Evolutionary conservation across 2,113 vertebrate species (phyloP), one percentile per base, ranked within the genome.

Genomic region (Ceratotherium simum): DNA sequence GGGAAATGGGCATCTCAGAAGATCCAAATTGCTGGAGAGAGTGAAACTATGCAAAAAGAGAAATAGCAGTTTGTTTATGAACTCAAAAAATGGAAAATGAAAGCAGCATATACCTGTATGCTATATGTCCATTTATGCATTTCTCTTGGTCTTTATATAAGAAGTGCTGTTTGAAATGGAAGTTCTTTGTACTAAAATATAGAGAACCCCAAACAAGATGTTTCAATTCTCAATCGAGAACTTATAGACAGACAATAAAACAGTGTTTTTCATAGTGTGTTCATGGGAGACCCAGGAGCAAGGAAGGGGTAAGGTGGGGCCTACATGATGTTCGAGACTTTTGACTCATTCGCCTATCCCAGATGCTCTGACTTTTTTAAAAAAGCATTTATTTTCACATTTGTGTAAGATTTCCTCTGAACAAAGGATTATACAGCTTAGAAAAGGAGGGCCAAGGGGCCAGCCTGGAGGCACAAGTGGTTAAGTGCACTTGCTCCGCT

Each of bases 381-480:
- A 56, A 83, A 69, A 84, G 3, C 23, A 82, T 58, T 95, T 84
- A 36, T 42, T 90, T 95, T 87, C 23, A 79, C 9, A n/a, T 76
- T 23, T 25, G 8, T 72, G 21, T 78, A 95, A 85, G 14, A 62
- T 94, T 95, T 73, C 31, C 56, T 96, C 67, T 82, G 75, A 78
- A 70, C 39, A 80, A 84, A 95, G 36, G 16, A 2, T 90, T 96
- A 79, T 58, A 21, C n/a, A 84, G 92, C 56, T 92, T 95, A 70
- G 80, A 39, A 94, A 93, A 73, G 31, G 27, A 86, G 3, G 29
- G 64, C 42, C 27, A 67, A 6, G 42, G 42, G 42, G 42, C 42
- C 42, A 5, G 42, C 42, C 42, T 42, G 42, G 42, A 5, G 42
- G 42, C 42, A 0, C 42, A 42, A 42, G 42, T 42, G 42, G 42